Conservation (phyloP, 2,888 invertebrate genomes). For the Fragum sueziense region DNA sequence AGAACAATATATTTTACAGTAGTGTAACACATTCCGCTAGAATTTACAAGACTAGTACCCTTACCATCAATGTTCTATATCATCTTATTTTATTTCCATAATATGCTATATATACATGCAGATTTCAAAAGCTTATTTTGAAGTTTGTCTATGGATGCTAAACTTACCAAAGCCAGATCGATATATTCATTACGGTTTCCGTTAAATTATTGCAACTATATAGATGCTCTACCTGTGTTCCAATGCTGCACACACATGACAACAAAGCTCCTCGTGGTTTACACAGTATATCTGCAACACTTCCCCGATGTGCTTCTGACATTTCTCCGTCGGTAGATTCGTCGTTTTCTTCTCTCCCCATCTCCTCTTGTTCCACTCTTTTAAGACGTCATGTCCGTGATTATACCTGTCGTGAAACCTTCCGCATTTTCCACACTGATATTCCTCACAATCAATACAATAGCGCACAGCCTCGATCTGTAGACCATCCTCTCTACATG, state of each 20-base stretch:
- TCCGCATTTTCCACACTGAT: background rate
- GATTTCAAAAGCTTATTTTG: no score
- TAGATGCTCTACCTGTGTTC: constrained; percentile 23
- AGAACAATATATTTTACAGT: no score
- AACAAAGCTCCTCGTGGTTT: constrained; percentile 9
- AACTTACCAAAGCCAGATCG: no score
- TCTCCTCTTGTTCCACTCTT: background rate
- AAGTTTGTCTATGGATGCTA: no score
- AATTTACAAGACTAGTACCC: no score
- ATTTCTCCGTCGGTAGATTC: background rate
- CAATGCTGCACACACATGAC: constrained; percentile 12
- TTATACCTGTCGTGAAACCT: constrained; percentile 2
- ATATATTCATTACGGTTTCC: no score
- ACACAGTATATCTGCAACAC: constrained; percentile 9
- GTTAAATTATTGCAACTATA: no score
- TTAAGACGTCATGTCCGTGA: background rate
- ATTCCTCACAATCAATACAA: constrained; percentile 8
- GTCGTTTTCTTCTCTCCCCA: constrained; percentile 11
- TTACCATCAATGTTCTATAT: no score
- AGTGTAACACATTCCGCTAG: no score
- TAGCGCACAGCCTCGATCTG: background rate
- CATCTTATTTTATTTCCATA: no score
- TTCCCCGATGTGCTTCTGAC: background rate
- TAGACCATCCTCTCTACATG: background rate
- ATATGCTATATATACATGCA: no score